phyloP scores from a whole-genome alignment of 2,797 vertebrate genomes.

The Meda fulgida region DNA sequence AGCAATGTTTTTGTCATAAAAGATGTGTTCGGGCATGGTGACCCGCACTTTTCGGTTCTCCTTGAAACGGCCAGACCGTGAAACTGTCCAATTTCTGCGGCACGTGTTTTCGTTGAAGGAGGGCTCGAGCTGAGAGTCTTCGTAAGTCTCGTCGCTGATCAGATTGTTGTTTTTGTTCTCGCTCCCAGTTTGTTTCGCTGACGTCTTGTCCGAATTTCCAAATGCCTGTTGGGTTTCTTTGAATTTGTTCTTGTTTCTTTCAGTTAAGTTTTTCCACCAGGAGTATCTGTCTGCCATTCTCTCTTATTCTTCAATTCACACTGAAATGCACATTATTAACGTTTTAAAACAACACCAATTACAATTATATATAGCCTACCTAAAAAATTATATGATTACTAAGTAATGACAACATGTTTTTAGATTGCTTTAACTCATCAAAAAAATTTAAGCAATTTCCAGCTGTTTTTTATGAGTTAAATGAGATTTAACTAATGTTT shows the following conservation, averaged over 20 bases:
- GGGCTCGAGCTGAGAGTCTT: constrained; percentile 64
- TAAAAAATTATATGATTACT: no score
- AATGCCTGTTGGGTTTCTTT: constrained; percentile 67
- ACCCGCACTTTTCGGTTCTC: constrained; percentile 82
- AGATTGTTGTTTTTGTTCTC: constrained; percentile 69
- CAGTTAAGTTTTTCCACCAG: constrained; percentile 83
- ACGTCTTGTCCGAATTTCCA: constrained; percentile 48
- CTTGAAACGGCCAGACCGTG: constrained; percentile 86
- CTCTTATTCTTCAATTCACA: background rate
- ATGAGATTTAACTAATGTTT: no score
- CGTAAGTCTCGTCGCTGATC: constrained; percentile 51
- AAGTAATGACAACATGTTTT: no score
- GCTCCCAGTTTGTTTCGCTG: constrained; percentile 57
- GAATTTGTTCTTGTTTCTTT: constrained; percentile 71
- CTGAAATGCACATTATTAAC: background rate
- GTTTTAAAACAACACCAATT: background rate
- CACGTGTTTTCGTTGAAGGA: constrained; percentile 69
- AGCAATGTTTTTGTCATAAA: constrained; percentile 71
- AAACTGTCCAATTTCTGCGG: constrained; percentile 81
- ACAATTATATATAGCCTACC: no score
- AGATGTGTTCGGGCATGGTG: constrained; percentile 74
- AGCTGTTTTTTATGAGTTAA: no score
- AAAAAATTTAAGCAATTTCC: no score
- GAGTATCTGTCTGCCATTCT: constrained; percentile 70
- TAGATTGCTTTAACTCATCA: no score